A percentile compares a stretch with the other conserved stretches of the same genome.
These are phyloP conservation scores for Heptranchias perlo DNA, from an alignment of 2,113 vertebrate genomes.

Conservation along the genomic window DNA sequence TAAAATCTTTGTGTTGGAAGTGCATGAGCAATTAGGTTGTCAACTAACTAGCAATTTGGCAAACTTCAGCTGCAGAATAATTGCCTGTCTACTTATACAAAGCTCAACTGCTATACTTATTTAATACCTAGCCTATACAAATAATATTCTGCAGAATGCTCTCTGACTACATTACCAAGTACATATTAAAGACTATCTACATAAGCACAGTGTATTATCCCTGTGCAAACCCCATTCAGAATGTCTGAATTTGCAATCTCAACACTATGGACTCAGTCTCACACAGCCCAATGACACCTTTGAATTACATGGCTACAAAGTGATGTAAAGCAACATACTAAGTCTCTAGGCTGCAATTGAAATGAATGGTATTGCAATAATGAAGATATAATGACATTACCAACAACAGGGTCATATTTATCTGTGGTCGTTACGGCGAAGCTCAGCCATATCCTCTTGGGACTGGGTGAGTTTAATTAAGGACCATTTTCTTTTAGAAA, in stretches of 20 bases:
- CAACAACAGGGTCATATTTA: constrained; percentile 35
- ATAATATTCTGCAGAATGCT: background rate
- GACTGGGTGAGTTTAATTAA: constrained; percentile 32
- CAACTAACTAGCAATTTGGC: constrained; percentile 8
- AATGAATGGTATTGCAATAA: constrained; percentile 36
- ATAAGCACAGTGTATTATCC: background rate
- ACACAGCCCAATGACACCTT: background rate
- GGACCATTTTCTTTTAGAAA: constrained; percentile 25
- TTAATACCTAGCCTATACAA: background rate
- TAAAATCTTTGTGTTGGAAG: background rate
- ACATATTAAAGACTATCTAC: background rate
- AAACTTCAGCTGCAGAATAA: background rate
- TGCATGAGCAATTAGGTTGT: constrained; percentile 17
- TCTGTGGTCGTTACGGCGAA: constrained; percentile 22
- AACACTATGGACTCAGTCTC: constrained; percentile 1
- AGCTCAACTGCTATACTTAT: background rate
- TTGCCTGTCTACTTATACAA: constrained; percentile 1
- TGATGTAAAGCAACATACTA: background rate
- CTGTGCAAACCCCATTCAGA: background rate
- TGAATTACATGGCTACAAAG: background rate
- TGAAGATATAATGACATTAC: constrained; percentile 37
- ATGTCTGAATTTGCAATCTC: constrained; percentile 10
- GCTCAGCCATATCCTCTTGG: constrained; percentile 24
- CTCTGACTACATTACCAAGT: background rate
- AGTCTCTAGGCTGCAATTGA: constrained; percentile 32